A percentile compares a stretch with the other conserved stretches of the same genome.
Conservation (phyloP, 2,797 vertebrate genomes). For the Heterohyrax brucei region DNA sequence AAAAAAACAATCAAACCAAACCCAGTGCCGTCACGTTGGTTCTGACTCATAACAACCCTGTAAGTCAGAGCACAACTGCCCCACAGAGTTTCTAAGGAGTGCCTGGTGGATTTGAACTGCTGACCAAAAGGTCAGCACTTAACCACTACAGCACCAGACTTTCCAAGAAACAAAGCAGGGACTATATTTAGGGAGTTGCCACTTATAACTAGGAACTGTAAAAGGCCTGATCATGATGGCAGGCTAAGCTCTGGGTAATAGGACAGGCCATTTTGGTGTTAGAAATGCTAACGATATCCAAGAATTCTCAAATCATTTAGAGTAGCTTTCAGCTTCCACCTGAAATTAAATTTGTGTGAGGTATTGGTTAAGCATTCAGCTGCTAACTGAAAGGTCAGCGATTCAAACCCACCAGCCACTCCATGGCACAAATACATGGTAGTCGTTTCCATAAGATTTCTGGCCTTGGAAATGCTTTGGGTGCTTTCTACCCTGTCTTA, state of each 20-base stretch:
- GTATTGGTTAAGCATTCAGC: background rate
- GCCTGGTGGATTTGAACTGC: too few relatives aligned
- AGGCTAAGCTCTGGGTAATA: background rate
- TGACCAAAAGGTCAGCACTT: too few relatives aligned
- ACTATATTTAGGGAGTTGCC: too few relatives aligned
- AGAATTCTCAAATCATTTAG: background rate
- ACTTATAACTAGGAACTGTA: background rate
- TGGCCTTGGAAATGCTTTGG: background rate
- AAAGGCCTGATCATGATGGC: background rate
- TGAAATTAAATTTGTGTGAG: background rate
- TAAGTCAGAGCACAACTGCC: too few relatives aligned
- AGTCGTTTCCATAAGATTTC: background rate
- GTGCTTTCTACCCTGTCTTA: background rate
- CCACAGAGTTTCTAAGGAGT: too few relatives aligned
- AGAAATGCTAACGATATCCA: conserved; percentile 20
- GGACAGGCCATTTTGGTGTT: background rate
- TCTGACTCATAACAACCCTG: too few relatives aligned
- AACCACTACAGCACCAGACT: too few relatives aligned
- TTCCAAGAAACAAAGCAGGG: background rate
- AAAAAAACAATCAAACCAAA: background rate
- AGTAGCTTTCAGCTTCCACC: background rate
- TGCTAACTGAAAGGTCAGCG: background rate
- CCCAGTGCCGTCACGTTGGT: too few relatives aligned
- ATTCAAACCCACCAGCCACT: background rate
- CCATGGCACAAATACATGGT: background rate